Conservation (phyloP, 2,113 vertebrate species). For the Condylura cristata region DNA sequence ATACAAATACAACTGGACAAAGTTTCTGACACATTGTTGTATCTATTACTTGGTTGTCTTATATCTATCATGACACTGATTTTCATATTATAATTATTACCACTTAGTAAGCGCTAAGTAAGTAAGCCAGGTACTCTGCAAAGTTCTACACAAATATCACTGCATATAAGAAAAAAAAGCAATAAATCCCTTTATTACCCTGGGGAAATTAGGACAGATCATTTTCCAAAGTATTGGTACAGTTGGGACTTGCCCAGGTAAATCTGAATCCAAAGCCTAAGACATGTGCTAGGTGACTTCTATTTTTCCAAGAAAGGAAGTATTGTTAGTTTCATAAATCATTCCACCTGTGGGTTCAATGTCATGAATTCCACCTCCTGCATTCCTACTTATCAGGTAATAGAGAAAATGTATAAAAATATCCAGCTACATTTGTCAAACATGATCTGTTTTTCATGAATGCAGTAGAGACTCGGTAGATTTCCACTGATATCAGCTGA, state of each 20-base stretch:
- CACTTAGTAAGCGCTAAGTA: slow-evolving; percentile 14
- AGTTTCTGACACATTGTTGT: background rate
- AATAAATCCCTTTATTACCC: background rate
- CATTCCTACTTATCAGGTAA: slow-evolving; percentile 63
- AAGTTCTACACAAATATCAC: background rate
- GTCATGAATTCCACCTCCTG: slow-evolving; percentile 79
- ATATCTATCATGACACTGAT: background rate
- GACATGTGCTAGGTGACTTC: background rate
- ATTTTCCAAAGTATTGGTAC: background rate
- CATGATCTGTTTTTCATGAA: slow-evolving; percentile 69
- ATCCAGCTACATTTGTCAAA: slow-evolving; percentile 84
- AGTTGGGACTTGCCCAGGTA: background rate
- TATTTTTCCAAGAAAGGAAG: background rate
- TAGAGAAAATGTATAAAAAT: slow-evolving; percentile 65
- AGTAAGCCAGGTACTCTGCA: background rate
- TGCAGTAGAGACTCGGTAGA: slow-evolving; percentile 78
- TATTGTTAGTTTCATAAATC: slow-evolving; percentile 73
- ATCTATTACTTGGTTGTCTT: background rate
- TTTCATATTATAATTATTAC: background rate
- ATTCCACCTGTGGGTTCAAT: slow-evolving; percentile 67
- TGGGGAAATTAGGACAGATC: background rate
- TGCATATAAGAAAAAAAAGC: background rate
- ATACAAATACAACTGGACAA: background rate
- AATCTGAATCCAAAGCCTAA: background rate
- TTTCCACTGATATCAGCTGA: slow-evolving; percentile 72